Conservation (phyloP, 2,888 invertebrate genomes). For the Drosophila borealis region DNA sequence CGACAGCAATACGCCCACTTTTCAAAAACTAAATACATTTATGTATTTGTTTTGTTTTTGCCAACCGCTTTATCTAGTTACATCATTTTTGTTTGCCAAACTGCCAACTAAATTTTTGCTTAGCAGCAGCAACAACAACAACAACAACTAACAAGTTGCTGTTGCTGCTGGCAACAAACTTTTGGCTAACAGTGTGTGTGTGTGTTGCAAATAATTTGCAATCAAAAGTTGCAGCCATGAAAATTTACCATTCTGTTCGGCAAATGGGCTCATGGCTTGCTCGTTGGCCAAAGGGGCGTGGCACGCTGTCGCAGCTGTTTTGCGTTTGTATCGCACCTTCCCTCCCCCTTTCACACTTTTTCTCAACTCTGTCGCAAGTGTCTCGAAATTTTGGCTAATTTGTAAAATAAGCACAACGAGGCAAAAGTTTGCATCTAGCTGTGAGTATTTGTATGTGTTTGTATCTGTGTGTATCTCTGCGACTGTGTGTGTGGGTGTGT, state of each 20-base stretch:
- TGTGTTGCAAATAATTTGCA: conserved; percentile 73
- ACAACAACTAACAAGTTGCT: conserved; percentile 42
- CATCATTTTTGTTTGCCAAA: conserved; percentile 58
- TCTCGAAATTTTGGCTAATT: conserved; percentile 62
- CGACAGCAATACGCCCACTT: background rate
- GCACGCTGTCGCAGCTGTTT: conserved; percentile 38
- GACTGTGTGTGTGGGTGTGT: conserved; percentile 4
- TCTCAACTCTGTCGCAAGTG: conserved; percentile 19
- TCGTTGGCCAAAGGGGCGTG: conserved; percentile 29
- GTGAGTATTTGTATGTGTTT: conserved; percentile 5
- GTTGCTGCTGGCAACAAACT: conserved; percentile 64
- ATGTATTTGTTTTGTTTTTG: conserved; percentile 11
- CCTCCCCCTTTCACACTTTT: background rate
- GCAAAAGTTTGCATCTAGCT: conserved; percentile 42
- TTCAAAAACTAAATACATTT: background rate
- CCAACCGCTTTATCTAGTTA: conserved; percentile 56
- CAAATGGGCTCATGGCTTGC: background rate
- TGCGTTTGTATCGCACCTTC: conserved; percentile 12
- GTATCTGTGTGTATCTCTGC: conserved; percentile 4
- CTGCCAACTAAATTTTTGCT: conserved; percentile 28
- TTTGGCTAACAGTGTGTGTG: conserved; percentile 46
- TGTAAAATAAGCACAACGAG: conserved; percentile 64
- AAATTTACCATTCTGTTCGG: conserved; percentile 33
- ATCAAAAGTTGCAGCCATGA: conserved; percentile 71
- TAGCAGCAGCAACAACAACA: conserved; percentile 33